Percentiles rank a stretch among this genome's conserved stretches.
Evolutionary conservation across 2,888 invertebrate genomes (phyloP).

Genomic region (Celastrina argiolus): DNA sequence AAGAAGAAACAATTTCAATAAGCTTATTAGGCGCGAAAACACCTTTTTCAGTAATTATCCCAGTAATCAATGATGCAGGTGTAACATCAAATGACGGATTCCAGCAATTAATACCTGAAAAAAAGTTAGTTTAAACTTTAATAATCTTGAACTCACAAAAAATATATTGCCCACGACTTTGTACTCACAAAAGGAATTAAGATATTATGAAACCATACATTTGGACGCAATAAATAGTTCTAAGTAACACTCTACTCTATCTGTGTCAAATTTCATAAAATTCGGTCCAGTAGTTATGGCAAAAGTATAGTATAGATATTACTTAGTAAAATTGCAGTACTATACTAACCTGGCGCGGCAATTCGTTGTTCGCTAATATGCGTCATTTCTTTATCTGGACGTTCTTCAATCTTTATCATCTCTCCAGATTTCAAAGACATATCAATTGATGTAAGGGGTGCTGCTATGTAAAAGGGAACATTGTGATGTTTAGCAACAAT

Average conservation of each 20-base stretch:
- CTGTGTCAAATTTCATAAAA: too few species aligned
- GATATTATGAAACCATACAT: too few species aligned
- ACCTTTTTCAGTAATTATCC: slow-evolving; percentile 95
- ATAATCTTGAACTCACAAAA: too few species aligned
- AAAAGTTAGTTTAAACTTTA: slow-evolving; percentile 28
- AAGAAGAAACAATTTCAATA: slow-evolving; percentile 42
- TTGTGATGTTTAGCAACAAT: slow-evolving; percentile 93
- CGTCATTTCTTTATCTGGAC: slow-evolving; percentile 94
- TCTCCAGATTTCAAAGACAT: slow-evolving; percentile 86
- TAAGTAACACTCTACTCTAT: too few species aligned
- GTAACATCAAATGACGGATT: slow-evolving; percentile 99
- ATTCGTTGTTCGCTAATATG: slow-evolving; percentile 91
- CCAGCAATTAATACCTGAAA: slow-evolving; percentile 93
- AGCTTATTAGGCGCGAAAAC: slow-evolving; percentile 82
- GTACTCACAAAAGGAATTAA: too few species aligned
- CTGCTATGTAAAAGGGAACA: slow-evolving; percentile 97
- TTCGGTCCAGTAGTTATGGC: too few species aligned
- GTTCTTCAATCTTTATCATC: slow-evolving; percentile 94
- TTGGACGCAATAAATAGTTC: too few species aligned
- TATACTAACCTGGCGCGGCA: slow-evolving; percentile 86
- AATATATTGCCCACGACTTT: too few species aligned
- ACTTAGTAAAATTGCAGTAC: too few species aligned
- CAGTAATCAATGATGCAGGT: slow-evolving; percentile 93
- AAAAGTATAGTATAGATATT: too few species aligned
- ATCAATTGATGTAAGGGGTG: slow-evolving; percentile 95